These are phyloP conservation scores for Melanotaenia trifasciata DNA, from an alignment of 2,797 vertebrate genomes.

Conservation along the genomic window DNA sequence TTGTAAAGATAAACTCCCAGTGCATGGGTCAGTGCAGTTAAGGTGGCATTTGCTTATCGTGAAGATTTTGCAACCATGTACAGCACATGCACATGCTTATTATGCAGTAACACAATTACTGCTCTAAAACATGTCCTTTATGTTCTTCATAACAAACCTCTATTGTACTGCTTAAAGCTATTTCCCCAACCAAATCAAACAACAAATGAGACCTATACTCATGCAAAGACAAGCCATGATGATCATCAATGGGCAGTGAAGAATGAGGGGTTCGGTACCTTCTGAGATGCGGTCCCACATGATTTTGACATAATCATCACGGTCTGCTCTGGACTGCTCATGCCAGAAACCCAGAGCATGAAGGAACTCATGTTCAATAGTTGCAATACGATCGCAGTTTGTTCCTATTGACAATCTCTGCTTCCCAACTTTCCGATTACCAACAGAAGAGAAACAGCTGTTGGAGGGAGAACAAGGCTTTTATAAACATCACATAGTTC, in stretches of 20 bases:
- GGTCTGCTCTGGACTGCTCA: constrained; percentile 91
- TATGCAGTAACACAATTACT: constrained; percentile 14
- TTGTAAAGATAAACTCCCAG: constrained; percentile 9
- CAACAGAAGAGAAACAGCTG: constrained; percentile 94
- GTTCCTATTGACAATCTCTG: constrained; percentile 89
- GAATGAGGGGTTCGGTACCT: constrained; percentile 74
- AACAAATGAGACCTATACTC: not conserved
- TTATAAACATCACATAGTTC: constrained; percentile 20
- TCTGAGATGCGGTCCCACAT: constrained; percentile 86
- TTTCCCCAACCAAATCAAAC: not conserved
- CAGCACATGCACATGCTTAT: constrained; percentile 5
- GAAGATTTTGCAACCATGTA: not conserved
- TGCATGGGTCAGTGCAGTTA: not conserved
- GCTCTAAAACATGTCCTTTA: not conserved
- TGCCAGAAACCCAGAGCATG: constrained; percentile 95
- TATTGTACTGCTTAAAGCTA: not conserved
- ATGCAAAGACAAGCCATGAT: constrained; percentile 1
- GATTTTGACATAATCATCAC: constrained; percentile 91
- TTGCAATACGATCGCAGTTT: constrained; percentile 89
- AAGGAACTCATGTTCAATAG: constrained; percentile 91
- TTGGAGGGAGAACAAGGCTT: constrained; percentile 2
- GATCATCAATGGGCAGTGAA: not conserved
- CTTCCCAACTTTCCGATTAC: constrained; percentile 83
- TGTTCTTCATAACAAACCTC: constrained; percentile 2
- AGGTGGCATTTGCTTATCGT: constrained; percentile 18